phyloP scores from a whole-genome alignment of 2,797 vertebrate genomes.

The Thaleichthys pacificus region DNA sequence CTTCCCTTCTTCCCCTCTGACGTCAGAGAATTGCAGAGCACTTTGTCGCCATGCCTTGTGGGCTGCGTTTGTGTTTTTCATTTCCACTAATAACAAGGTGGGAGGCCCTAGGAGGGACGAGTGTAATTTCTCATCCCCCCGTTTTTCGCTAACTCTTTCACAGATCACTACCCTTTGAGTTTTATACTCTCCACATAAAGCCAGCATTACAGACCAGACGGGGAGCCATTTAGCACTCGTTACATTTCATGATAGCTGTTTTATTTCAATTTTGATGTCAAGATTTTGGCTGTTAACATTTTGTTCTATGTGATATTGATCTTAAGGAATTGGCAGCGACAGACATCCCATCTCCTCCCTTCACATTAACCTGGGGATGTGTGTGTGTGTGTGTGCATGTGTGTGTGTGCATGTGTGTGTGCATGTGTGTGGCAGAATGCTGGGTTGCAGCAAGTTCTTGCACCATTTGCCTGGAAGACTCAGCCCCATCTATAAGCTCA shows the following conservation, averaged over 20 bases:
- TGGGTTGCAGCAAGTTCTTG: no score
- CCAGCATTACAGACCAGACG: constrained; percentile 59
- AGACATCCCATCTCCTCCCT: no score
- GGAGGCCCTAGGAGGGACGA: constrained; percentile 57
- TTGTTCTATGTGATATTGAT: constrained; percentile 13
- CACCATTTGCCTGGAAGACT: no score
- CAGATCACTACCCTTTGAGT: constrained; percentile 61
- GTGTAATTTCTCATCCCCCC: constrained; percentile 62
- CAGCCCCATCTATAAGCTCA: no score
- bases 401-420: no score
- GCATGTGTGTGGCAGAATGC: no score
- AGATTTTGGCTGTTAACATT: constrained; percentile 50
- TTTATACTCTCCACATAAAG: constrained; percentile 61
- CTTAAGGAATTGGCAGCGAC: not conserved
- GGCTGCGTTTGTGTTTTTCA: constrained; percentile 69
- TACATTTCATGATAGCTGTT: constrained; percentile 53
- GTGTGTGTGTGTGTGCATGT: no score
- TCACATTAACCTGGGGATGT: not conserved
- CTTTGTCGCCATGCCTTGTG: constrained; percentile 51
- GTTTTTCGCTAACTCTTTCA: constrained; percentile 45
- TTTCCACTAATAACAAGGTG: constrained; percentile 74
- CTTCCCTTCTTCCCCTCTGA: constrained; percentile 23
- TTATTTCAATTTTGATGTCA: constrained; percentile 51
- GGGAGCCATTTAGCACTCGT: constrained; percentile 60
- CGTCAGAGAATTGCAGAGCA: constrained; percentile 52